A percentile compares a stretch with the other conserved stretches of the same genome.
Conservation (phyloP, 92 coral and sea anemone genomes). For the Epizoanthus illoricatus region DNA sequence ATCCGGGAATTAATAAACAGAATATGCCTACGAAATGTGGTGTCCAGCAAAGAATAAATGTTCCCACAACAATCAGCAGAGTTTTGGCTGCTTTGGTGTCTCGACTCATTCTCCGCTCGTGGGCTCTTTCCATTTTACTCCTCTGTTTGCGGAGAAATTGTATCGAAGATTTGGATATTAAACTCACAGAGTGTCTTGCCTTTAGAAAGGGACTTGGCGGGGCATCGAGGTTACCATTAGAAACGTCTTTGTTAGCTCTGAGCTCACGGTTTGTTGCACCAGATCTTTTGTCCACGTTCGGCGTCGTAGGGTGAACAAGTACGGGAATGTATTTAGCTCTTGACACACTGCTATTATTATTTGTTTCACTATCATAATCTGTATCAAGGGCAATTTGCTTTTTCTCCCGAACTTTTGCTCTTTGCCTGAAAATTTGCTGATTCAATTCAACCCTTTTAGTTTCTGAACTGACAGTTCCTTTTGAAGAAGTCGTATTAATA, state of each 20-base stretch:
- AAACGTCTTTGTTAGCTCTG: neutral
- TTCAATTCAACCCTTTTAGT: too few species aligned
- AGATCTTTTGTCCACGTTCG: neutral
- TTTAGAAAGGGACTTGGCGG: slow-evolving; percentile 9
- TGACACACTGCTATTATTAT: slow-evolving; percentile 1
- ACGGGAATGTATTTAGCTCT: neutral
- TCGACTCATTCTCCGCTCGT: slow-evolving; percentile 50
- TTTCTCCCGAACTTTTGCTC: neutral
- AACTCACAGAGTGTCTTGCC: neutral
- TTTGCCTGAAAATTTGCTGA: too few species aligned
- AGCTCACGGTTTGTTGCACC: neutral
- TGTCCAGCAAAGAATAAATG: slow-evolving; percentile 77
- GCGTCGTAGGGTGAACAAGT: neutral
- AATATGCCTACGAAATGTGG: slow-evolving; percentile 88
- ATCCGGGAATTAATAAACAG: slow-evolving; percentile 56
- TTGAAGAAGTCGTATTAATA: neutral
- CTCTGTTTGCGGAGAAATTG: slow-evolving; percentile 16
- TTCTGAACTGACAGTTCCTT: slow-evolving; percentile 2
- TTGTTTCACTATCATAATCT: slow-evolving; percentile 1
- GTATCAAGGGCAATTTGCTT: slow-evolving; percentile 9
- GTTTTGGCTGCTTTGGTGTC: slow-evolving; percentile 85
- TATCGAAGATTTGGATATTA: slow-evolving; percentile 10
- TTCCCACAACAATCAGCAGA: slow-evolving; percentile 72
- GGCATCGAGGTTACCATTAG: neutral
- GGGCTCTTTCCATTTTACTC: slow-evolving; percentile 25